phyloP scores from a whole-genome alignment of 2,797 vertebrate genomes.

The Melanotaenia boesemani region DNA sequence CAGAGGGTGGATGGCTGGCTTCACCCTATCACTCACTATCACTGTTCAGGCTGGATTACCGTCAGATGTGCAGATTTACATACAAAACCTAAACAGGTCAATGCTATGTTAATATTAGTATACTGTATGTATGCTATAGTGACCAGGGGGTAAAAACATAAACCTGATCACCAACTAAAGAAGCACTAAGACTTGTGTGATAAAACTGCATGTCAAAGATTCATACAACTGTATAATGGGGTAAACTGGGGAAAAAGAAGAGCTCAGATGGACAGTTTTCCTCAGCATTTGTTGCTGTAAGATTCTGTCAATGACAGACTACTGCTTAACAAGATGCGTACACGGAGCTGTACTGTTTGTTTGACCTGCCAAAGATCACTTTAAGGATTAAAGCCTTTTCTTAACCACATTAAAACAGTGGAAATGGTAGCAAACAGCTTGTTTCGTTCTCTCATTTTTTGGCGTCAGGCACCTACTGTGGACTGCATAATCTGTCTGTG shows the following conservation, averaged over 20 bases:
- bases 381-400: conserved; percentile 72
- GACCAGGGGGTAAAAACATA: conserved; percentile 9
- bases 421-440: conserved; percentile 63
- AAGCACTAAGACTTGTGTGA: background rate
- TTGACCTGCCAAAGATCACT: conserved; percentile 70
- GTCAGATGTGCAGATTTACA: conserved; percentile 59
- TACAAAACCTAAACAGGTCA: conserved; percentile 20
- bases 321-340: conserved; percentile 56
- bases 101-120: conserved; percentile 6
- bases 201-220: background rate
- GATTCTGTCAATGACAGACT: conserved; percentile 75
- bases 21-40: conserved; percentile 75
- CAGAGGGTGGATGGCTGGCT: conserved; percentile 80
- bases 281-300: conserved; percentile 50
- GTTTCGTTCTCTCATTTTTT: conserved; percentile 65
- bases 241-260: conserved; percentile 8
- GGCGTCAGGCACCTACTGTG: conserved; percentile 59
- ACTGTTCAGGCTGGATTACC: conserved; percentile 45
- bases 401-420: conserved; percentile 75
- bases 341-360: conserved; percentile 71
- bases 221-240: conserved; percentile 31
- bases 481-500: conserved; percentile 57
- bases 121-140: too few relatives aligned
- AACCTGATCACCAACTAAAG: conserved; percentile 1
- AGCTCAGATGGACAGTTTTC: conserved; percentile 27